These are phyloP conservation scores for Ariolimax columbianus DNA, from an alignment of 2,888 invertebrate species.

Conservation along the genomic window DNA sequence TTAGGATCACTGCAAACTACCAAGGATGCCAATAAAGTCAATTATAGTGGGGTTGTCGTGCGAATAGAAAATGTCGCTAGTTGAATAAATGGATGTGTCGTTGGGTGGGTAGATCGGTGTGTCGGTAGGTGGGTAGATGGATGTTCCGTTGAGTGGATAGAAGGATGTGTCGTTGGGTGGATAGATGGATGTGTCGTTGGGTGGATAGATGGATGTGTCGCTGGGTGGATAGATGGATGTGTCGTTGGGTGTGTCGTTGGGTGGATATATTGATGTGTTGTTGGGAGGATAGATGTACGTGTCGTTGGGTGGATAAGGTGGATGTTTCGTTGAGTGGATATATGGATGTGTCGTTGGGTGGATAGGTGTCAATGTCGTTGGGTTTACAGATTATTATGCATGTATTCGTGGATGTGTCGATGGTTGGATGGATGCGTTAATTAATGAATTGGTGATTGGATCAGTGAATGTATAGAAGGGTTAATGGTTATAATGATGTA, in stretches of 20 bases:
- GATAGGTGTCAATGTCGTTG: too few relatives aligned
- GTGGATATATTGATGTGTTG: not conserved
- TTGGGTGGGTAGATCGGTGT: not conserved
- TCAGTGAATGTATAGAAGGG: too few relatives aligned
- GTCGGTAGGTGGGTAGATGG: not conserved
- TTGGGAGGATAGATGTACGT: not conserved
- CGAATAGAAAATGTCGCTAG: not conserved
- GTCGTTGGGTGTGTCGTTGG: not conserved
- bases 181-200: not conserved
- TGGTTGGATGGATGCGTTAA: too few relatives aligned
- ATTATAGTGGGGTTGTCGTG: too few relatives aligned
- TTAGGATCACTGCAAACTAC: too few relatives aligned
- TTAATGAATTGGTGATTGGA: too few relatives aligned
- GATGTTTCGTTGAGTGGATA: not conserved
- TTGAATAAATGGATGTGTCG: not conserved
- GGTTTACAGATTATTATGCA: too few relatives aligned
- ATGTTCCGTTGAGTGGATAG: not conserved
- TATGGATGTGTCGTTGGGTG: too few relatives aligned
- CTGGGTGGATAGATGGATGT: not conserved
- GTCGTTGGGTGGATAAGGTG: not conserved
- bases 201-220: not conserved
- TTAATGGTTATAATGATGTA: too few relatives aligned
- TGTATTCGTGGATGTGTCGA: too few relatives aligned
- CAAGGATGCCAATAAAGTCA: too few relatives aligned
- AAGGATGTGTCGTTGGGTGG: not conserved